Evolutionary conservation across 2,888 invertebrate species (phyloP), one percentile per base, ranked within the genome.

Genomic region (Drosophila borealis): DNA sequence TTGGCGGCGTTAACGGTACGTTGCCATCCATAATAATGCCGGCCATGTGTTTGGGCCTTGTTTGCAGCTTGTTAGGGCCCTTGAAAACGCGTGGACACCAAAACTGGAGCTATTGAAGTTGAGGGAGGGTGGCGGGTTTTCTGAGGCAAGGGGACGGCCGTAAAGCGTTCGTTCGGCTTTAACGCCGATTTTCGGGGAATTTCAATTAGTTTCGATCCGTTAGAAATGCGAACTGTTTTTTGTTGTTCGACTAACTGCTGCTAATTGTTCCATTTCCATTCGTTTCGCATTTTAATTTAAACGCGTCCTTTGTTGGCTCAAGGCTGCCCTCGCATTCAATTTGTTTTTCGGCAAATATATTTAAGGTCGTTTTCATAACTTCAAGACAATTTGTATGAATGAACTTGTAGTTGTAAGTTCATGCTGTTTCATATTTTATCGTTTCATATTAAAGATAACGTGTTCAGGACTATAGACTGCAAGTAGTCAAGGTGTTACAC

Each of bases 11-110:
- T 75, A 75, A 66, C 69, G 65, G 49, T 67, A 66, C 76, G 71
- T 63, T 54, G 69, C 70, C 70, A 74, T 74, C 68, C 74, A 80
- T 81, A 78, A 74, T 78, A 83, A 80, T 83, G 80, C 72, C 68
- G 50, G 70, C 70, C 61, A 65, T 66, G 74, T 77, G 72, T 64
- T 73, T 62, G 21, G 42, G 57, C 66, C 81, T 70, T 77, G 83
- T 79, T 80, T 69, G 68, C 69, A 72, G 80, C 72, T 78, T 79
- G 81, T 81, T 80, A 74, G 39, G 42, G 6, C 41, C 60, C 41
- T 53, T 67, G 50, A 57, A 62, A 46, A 13, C 21, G 73, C 29
- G 13, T 45, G 45, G 63, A 69, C 69, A 69, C 48, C 44, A 44
- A 14, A 54, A 59, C 53, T 55, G 61, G 17, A 10, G 17, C 17